These are phyloP conservation scores for Argyra leucocephala DNA, from an alignment of 2,888 invertebrate genomes.

Conservation along the genomic window DNA sequence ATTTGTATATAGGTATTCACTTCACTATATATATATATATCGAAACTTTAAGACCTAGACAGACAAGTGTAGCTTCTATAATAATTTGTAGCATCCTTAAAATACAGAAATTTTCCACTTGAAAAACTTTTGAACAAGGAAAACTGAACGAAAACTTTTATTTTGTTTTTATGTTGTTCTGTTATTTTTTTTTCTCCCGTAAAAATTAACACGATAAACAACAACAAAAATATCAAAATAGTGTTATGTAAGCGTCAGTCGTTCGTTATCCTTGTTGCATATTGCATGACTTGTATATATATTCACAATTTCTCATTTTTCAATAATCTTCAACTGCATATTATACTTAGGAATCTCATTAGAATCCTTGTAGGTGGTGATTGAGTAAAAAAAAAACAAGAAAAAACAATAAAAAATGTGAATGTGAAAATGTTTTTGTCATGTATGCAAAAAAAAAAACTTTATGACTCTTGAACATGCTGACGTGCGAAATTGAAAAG, in stretches of 20 bases:
- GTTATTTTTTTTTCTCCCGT: background rate
- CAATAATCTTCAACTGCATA: background rate
- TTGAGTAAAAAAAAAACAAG: background rate
- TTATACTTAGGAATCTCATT: background rate
- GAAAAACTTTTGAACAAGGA: background rate
- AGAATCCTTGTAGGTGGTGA: background rate
- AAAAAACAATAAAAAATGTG: background rate
- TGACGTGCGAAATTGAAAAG: background rate
- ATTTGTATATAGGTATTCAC: too few relatives aligned
- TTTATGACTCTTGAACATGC: background rate
- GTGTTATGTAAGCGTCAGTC: constrained; percentile 1
- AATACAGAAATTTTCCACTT: background rate
- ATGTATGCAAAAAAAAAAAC: background rate
- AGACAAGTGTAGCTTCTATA: background rate
- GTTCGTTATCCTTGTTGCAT: constrained; percentile 1
- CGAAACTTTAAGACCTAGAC: background rate
- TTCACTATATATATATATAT: too few relatives aligned
- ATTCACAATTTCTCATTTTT: background rate
- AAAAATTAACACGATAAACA: background rate
- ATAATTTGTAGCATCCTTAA: constrained; percentile 3
- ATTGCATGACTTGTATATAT: background rate
- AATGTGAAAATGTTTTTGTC: background rate
- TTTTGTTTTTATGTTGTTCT: too few relatives aligned
- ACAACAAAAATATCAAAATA: background rate
- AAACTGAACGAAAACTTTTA: background rate